A percentile compares a stretch with the other conserved stretches of the same genome.
These are phyloP conservation scores for Pitta sordida DNA, from an alignment of 2,113 vertebrate species.

Conservation along the genomic window DNA sequence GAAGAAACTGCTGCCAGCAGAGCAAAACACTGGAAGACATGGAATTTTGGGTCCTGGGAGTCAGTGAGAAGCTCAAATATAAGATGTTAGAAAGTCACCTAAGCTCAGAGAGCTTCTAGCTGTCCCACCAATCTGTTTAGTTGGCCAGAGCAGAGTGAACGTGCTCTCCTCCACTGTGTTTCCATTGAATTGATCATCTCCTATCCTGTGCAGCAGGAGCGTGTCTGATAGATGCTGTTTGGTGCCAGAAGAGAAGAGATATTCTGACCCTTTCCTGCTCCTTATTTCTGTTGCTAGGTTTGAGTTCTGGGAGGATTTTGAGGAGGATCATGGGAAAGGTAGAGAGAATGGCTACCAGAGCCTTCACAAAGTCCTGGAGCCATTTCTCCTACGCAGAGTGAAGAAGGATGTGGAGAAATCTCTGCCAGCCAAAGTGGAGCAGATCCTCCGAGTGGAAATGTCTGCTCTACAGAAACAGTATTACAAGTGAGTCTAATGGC, in stretches of 20 bases:
- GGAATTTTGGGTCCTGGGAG: background rate
- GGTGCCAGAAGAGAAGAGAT: background rate
- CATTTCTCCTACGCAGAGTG: constrained; percentile 92
- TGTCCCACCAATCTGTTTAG: background rate
- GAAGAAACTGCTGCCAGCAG: background rate
- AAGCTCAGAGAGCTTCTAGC: background rate
- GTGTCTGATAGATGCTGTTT: background rate
- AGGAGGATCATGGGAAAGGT: constrained; percentile 93
- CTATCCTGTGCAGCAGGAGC: background rate
- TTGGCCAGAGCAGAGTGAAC: background rate
- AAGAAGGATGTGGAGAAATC: constrained; percentile 99
- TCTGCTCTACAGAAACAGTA: constrained; percentile 95
- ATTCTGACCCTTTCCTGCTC: background rate
- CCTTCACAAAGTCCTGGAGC: constrained; percentile 96
- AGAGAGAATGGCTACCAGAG: constrained; percentile 96
- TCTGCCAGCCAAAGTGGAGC: constrained; percentile 96
- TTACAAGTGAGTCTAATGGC: constrained; percentile 85
- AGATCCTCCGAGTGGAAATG: constrained; percentile 98
- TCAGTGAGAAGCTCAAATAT: background rate
- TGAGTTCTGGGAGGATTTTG: constrained; percentile 97
- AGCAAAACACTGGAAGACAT: background rate
- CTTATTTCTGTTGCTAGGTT: constrained; percentile 75
- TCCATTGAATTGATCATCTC: background rate
- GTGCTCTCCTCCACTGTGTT: background rate
- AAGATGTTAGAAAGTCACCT: background rate